Evolutionary conservation across 2,113 vertebrate genomes (phyloP).

Genomic region (Pollimyrus isidori): DNA sequence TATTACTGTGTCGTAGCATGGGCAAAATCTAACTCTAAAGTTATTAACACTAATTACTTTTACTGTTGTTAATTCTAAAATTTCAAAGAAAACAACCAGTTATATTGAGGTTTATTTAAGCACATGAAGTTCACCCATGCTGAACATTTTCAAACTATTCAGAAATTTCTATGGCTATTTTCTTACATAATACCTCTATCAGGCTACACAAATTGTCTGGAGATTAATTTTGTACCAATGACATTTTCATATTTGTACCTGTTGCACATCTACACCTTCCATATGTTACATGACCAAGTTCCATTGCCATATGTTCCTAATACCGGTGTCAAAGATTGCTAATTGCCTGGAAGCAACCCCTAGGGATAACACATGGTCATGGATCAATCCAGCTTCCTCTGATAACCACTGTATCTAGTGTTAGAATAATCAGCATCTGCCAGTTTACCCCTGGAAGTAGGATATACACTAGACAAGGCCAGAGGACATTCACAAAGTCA

Average conservation of each 20-base stretch:
- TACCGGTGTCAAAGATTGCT: not conserved
- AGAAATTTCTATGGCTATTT: not conserved
- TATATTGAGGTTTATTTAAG: not conserved
- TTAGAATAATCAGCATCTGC: not conserved
- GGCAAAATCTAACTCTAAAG: not conserved
- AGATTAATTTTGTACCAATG: not conserved
- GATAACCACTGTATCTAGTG: not conserved
- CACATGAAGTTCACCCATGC: not conserved
- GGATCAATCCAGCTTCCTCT: not conserved
- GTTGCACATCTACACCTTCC: not conserved
- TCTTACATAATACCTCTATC: not conserved
- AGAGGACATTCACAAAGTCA: not conserved
- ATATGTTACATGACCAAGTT: not conserved
- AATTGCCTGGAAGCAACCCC: not conserved
- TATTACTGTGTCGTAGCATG: not conserved
- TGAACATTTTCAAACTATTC: not conserved
- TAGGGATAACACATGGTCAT: not conserved
- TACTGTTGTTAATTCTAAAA: not conserved
- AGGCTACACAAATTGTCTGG: not conserved
- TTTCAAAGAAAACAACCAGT: not conserved
- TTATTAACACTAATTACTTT: not conserved
- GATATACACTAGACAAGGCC: not conserved
- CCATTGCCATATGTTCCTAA: not conserved
- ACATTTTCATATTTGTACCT: not conserved
- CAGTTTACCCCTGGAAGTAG: not conserved